Evolutionary conservation across 2,113 vertebrate genomes (phyloP), one percentile per base, ranked within the genome.

Genomic region (Opisthocomus hoazin): DNA sequence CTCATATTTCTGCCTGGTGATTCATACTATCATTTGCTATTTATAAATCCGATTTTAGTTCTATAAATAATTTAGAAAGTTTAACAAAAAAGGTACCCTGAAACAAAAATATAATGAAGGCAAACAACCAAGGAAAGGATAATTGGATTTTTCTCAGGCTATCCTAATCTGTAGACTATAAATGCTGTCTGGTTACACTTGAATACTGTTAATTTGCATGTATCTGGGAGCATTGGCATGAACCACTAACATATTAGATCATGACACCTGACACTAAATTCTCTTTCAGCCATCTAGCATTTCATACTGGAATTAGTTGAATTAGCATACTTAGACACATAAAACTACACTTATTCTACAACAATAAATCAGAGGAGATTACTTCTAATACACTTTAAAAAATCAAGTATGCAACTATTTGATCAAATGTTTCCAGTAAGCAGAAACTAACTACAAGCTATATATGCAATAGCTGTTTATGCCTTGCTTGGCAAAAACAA

Each of bases 141-240:
- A 97, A 97, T 96, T 97, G 94, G 94, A 96, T 97, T 95, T 96
- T 91, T 97, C 90, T 94, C 77, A 64, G 81, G 86, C 86, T 96
- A 87, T 83, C 95, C 94, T 97, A 96, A 97, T 97, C 94, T 95
- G 87, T 69, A 93, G 69, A 94, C 95, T 96, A 83, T 95, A 97
- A 97, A 90, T 75, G 73, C 50, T 94, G 75, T 83, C 89, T 96
- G 90, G 94, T 95, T 97, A 90, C 96, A 96, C 93, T 96, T 96
- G 92, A 97, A 94, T 94, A 96, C 84, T 94, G 90, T 75, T 93
- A 94, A 96, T 96, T 96, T 97, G 94, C 93, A 96, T 92, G 92
- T 96, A 93, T 90, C 95, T 97, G 77, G 46, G 39, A 97, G 87
- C 89, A 64, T 65, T 95, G 77, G 93, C 75, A 74, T 82, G 76